Evolutionary conservation across 2,797 vertebrate species (phyloP), one percentile per base, ranked within the genome.

Genomic region (Sus cebifrons): DNA sequence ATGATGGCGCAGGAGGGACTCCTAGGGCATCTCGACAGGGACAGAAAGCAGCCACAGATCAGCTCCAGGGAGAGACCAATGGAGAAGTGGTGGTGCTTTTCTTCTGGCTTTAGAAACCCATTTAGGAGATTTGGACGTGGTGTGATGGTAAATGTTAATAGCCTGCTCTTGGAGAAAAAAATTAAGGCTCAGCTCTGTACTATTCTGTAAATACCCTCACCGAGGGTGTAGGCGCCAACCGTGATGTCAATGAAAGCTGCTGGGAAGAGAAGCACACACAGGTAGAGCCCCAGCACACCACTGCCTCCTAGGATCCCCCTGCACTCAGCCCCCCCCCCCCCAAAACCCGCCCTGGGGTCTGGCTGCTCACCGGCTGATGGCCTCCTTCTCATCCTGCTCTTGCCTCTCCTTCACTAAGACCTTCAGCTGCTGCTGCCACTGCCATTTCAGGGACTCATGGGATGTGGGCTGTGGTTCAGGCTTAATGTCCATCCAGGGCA

Each of bases 311-410:
- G 70, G 36, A n/a, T 40, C n/a, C 74, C 77, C 67, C 71, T 40
- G 44, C 17, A 52, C 44, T 2, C 25, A 10, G 6, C 70, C 44
- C 36, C 29, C 49, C 0, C 77, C 49, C 21, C 27, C 3, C 54
- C 36, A 54, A 6, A 64, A 13, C n/a, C 79, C 54, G 20, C 65
- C 0, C 36, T 68, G 2, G 12, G 49, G 32, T 17, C 52, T 13
- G 71, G 14, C 87, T 75, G 81, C 98, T 98, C 92, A 99, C 99
- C 98, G 97, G 5, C 77, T 85, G 17, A 98, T 95, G 40, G 94
- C 78, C 60, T 98, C 95, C 91, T 98, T 98, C 91, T 99, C 98
- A 25, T 98, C 96, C 6, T 1, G 95, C 25, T 97, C 65, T 17
- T 95, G 77, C 21, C 98, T 64, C 1, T 98, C 94, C 71, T 95